These are phyloP conservation scores for Salminus brasiliensis DNA, from an alignment of 2,113 vertebrate genomes.

Conservation along the genomic window DNA sequence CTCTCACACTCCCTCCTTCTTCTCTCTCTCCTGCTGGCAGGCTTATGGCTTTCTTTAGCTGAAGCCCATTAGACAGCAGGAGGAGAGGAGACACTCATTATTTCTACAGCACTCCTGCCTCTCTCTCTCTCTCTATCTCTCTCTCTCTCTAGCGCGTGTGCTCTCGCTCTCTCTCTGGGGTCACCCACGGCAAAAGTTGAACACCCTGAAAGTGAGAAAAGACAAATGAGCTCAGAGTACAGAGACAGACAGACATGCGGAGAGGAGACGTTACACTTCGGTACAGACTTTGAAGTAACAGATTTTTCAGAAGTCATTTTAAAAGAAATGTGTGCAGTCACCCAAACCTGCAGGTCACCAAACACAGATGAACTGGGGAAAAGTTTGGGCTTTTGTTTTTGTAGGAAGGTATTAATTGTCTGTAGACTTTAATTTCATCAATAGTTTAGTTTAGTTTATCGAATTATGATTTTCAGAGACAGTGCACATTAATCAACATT, in stretches of 20 bases:
- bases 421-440: background rate
- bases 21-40: slow-evolving; percentile 8
- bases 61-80: slow-evolving; percentile 35
- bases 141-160: background rate
- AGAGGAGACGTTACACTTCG: background rate
- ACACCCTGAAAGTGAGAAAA: slow-evolving; percentile 6
- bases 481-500: too few species aligned
- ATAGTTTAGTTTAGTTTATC: too few species aligned
- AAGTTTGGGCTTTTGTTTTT: background rate
- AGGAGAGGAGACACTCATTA: slow-evolving; percentile 32
- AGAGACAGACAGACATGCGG: background rate
- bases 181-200: slow-evolving; percentile 10
- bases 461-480: too few species aligned
- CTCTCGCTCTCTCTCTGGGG: background rate
- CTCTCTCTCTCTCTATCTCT: background rate
- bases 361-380: slow-evolving; percentile 9
- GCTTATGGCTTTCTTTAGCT: slow-evolving; percentile 35
- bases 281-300: background rate
- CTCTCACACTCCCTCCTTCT: background rate
- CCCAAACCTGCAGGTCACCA: slow-evolving; percentile 4
- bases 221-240: slow-evolving; percentile 14
- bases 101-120: slow-evolving; percentile 11
- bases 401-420: background rate
- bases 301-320: background rate
- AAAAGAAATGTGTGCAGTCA: background rate